Evolutionary conservation across 2,113 vertebrate genomes (phyloP).

Genomic region (Phylloscopus trochiloides): DNA sequence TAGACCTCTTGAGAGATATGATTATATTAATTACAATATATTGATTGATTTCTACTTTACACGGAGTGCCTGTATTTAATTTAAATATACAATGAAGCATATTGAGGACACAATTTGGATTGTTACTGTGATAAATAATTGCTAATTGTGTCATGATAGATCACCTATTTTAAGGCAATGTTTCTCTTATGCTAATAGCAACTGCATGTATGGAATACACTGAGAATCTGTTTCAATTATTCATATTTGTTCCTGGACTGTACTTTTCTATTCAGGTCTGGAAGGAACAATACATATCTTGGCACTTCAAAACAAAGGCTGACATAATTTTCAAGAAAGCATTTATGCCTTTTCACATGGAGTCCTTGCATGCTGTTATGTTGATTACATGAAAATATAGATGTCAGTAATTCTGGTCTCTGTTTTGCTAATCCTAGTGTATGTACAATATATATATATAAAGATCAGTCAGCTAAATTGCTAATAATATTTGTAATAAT

Average conservation of each 20-base stretch:
- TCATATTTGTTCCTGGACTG: background rate
- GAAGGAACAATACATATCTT: background rate
- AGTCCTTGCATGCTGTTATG: background rate
- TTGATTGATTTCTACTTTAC: conserved; percentile 53
- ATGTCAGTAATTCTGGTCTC: background rate
- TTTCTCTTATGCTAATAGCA: background rate
- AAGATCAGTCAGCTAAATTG: background rate
- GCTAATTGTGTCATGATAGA: background rate
- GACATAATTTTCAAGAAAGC: background rate
- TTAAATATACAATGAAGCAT: conserved; percentile 41
- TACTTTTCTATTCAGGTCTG: background rate
- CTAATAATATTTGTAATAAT: background rate
- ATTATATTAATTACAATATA: conserved; percentile 59
- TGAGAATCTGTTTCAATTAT: conserved; percentile 24
- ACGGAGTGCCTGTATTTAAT: background rate
- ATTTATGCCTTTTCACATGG: background rate
- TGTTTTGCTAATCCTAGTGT: background rate
- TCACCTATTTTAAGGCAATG: background rate
- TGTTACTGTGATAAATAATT: conserved; percentile 29
- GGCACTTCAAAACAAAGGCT: background rate
- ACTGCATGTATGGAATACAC: background rate
- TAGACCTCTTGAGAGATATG: conserved; percentile 1
- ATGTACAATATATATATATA: background rate
- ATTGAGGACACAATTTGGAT: background rate
- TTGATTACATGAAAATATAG: background rate